Evolutionary conservation across 2,797 vertebrate genomes (phyloP), one percentile per base, ranked within the genome.

Genomic region (Molossus alvarezi): DNA sequence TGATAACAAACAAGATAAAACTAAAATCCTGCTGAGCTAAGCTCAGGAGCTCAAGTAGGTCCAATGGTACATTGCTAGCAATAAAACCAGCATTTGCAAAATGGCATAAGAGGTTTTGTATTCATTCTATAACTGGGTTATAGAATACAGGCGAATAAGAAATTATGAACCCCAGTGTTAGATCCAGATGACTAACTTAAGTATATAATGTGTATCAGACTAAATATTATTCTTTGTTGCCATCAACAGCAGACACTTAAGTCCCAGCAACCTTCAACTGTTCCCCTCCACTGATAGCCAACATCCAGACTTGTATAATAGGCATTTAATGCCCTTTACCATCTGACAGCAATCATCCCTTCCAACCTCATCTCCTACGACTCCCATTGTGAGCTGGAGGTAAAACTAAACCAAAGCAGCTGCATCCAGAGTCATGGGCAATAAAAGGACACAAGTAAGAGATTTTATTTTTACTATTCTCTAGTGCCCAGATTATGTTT

Each of bases 331-430:
- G 33, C 37, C 82, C 41, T 95, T 76, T 95, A 55, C 64, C 27
- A 27, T 95, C 80, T 94, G 51, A 76, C 29, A 72, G 83, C 1
- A 9, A 48, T 80, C 76, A 67, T 0, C 33, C 27, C 18, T 53
- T 87, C 75, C 33, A 67, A 51, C 65, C 37, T 53, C 83, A 69
- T 84, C 65, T 57, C 25, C 55, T 58, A 41, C 57, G 86, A 55
- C 18, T 79, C 29, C 15, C 37, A 10, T 29, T 87, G 72, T 64
- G 72, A 95, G 69, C 86, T 84, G 65, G 18, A 94, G 62, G 45
- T 64, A 84, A 95, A 92, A 71, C 51, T 92, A 94, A 96, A 62
- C 51, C 29, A 83, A 93, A 95, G 72, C 73, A 91, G 55, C 95
- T 96, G 75, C 7, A 20, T 77, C 60, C 55, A 90, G 33, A 83